Conservation (phyloP, 2,113 vertebrate species). For the Grantiella picta region DNA sequence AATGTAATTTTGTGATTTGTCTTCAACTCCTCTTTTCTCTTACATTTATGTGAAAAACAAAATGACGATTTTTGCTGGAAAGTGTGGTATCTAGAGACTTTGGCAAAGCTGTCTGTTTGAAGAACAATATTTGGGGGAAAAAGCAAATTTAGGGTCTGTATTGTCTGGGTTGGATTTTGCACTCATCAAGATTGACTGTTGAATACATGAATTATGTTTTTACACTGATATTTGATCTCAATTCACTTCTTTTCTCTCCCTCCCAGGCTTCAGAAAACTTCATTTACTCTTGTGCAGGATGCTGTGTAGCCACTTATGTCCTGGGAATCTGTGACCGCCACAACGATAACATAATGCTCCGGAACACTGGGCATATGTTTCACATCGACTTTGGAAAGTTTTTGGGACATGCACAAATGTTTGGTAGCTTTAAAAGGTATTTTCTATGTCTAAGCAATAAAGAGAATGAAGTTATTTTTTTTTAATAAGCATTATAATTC, state of each 20-base stretch:
- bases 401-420: constrained; percentile 97
- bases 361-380: constrained; percentile 97
- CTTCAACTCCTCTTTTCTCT: not conserved
- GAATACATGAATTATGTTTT: not conserved
- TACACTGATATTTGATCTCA: not conserved
- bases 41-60: not conserved
- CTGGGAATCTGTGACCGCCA: constrained; percentile 97
- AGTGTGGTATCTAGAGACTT: not conserved
- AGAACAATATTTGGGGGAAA: not conserved
- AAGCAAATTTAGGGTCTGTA: not conserved
- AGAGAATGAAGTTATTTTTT: not conserved
- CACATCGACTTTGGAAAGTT: constrained; percentile 99
- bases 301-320: constrained; percentile 96
- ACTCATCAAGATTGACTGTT: not conserved
- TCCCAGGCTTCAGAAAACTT: constrained; percentile 95
- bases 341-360: constrained; percentile 98
- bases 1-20: not conserved
- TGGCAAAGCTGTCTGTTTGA: not conserved
- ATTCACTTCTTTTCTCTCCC: not conserved
- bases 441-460: not conserved
- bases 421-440: constrained; percentile 98
- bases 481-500: not conserved
- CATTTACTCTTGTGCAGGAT: constrained; percentile 97
- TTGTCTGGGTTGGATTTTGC: not conserved
- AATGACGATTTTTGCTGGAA: not conserved